Percentiles rank a stretch among this genome's conserved stretches.
Conservation (phyloP, 2,888 invertebrate species). For the Eupithecia centaureata region DNA sequence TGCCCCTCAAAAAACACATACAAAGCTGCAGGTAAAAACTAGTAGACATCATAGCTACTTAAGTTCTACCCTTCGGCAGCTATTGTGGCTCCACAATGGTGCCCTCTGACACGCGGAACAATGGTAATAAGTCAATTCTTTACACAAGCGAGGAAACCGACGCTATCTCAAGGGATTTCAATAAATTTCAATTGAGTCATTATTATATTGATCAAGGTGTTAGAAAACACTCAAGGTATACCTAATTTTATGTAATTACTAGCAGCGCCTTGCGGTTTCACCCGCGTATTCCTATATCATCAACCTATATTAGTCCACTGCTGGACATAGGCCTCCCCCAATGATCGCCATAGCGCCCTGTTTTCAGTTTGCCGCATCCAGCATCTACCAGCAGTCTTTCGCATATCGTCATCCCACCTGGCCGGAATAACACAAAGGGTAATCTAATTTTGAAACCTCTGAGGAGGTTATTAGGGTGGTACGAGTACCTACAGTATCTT, state of each 20-base stretch:
- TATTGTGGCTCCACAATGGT: constrained; percentile 15
- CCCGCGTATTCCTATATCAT: no score
- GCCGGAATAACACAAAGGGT: no score
- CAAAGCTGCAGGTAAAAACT: neutral
- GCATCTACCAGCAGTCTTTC: no score
- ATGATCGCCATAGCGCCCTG: no score
- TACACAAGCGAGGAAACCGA: neutral
- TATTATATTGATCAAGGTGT: neutral
- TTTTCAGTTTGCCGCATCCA: no score
- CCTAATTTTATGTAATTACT: no score
- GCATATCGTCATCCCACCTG: no score
- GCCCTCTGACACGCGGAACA: constrained; percentile 10
- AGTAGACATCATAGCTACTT: neutral
- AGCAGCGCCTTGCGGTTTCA: no score
- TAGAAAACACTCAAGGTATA: neutral
- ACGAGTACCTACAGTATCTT: no score
- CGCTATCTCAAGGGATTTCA: neutral
- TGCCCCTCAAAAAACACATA: neutral
- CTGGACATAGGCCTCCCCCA: no score
- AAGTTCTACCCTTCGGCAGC: constrained; percentile 17
- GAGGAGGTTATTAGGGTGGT: no score
- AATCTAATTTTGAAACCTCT: no score
- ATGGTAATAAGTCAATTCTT: neutral
- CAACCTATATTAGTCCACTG: neutral
- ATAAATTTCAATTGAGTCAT: constrained; percentile 4